Evolutionary conservation across 2,113 vertebrate genomes (phyloP).

Genomic region (Cephalopterus ornatus): DNA sequence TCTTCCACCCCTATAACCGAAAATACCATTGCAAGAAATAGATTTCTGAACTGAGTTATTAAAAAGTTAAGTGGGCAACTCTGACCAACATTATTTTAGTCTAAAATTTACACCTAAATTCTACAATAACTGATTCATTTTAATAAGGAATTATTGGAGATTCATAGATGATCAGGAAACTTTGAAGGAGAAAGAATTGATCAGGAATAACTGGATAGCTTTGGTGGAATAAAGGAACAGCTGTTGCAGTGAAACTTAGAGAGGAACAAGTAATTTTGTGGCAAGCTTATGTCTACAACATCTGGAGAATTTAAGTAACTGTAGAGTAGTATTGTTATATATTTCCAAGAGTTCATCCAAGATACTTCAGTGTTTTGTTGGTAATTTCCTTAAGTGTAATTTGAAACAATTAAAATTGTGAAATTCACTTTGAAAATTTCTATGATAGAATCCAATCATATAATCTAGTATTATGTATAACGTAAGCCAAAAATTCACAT

Average conservation of each 20-base stretch:
- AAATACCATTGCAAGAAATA: not conserved
- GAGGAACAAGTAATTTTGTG: not conserved
- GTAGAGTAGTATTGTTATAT: not conserved
- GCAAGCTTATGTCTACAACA: not conserved
- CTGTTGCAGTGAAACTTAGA: not conserved
- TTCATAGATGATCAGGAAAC: not conserved
- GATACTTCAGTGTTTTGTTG: not conserved
- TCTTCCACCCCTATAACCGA: fast-evolving
- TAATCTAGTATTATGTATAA: not conserved
- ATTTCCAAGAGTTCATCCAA: not conserved
- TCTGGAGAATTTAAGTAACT: not conserved
- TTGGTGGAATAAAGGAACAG: not conserved
- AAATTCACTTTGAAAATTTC: not conserved
- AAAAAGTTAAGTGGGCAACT: not conserved
- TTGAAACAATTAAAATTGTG: not conserved
- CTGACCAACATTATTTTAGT: not conserved
- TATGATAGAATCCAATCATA: not conserved
- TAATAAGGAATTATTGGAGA: not conserved
- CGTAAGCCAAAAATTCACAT: not conserved
- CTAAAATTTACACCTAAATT: not conserved
- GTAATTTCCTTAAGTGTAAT: not conserved
- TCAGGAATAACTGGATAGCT: not conserved
- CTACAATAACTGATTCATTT: not conserved
- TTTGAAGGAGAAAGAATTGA: not conserved
- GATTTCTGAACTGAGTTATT: not conserved